phyloP scores from a whole-genome alignment of 2,113 vertebrate species.

The Phylloscopus whistleri region DNA sequence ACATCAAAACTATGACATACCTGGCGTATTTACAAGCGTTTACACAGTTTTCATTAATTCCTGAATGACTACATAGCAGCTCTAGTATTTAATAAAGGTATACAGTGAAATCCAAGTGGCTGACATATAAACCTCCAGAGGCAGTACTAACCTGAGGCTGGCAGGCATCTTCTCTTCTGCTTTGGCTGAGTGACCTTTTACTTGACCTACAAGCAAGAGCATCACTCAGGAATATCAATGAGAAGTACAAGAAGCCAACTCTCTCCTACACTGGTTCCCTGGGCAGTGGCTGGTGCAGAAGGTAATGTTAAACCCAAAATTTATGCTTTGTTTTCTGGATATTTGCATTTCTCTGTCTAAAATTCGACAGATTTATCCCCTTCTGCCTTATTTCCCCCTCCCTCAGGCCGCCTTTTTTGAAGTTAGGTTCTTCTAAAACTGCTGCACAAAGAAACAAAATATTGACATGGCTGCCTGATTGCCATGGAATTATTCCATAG shows the following conservation, averaged over 20 bases:
- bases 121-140: slow-evolving; percentile 62
- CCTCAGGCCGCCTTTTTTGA: background rate
- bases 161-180: slow-evolving; percentile 29
- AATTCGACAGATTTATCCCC: background rate
- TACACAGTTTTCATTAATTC: background rate
- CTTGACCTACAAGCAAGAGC: slow-evolving; percentile 50
- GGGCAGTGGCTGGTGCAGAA: background rate
- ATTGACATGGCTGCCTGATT: slow-evolving; percentile 21
- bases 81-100: slow-evolving; percentile 12
- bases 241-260: slow-evolving; percentile 1
- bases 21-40: background rate
- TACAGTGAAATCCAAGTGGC: slow-evolving; percentile 31
- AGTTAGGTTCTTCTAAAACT: background rate
- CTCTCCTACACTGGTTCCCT: background rate
- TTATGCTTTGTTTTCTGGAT: background rate
- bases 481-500: background rate
- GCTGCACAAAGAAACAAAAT: background rate
- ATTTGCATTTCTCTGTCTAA: background rate
- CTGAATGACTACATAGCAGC: background rate
- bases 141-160: slow-evolving; percentile 44
- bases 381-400: background rate
- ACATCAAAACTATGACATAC: background rate
- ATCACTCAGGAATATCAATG: slow-evolving; percentile 40
- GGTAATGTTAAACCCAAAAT: background rate
- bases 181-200: slow-evolving; percentile 55